Evolutionary conservation across 2,797 vertebrate species (phyloP).

Genomic region (Alectoris magna): DNA sequence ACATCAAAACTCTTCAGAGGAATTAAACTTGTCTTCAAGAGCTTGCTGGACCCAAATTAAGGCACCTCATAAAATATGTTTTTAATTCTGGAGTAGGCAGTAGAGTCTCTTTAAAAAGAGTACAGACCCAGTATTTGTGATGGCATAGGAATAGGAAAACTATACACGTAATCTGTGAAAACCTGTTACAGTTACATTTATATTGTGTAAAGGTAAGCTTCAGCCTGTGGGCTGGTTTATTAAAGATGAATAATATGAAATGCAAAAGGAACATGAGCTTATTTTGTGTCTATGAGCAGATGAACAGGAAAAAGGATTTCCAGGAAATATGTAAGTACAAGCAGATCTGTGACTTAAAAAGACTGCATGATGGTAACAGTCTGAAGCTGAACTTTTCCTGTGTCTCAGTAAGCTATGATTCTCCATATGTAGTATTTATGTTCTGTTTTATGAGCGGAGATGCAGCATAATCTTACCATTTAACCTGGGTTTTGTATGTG

Average conservation of each 20-base stretch:
- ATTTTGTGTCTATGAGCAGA: neutral
- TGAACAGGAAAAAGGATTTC: neutral
- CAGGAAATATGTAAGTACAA: neutral
- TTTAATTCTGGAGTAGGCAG: neutral
- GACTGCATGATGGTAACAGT: neutral
- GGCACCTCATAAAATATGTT: neutral
- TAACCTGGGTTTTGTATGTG: neutral
- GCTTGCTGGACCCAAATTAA: neutral
- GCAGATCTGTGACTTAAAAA: neutral
- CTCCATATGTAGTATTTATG: rapidly evolving
- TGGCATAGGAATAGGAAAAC: neutral
- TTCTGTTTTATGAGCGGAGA: neutral
- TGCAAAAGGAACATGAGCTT: neutral
- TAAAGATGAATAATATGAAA: neutral
- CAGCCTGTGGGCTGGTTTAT: neutral
- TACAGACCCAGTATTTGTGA: neutral
- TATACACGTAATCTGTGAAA: rapidly evolving
- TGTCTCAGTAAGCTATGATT: neutral
- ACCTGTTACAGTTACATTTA: no score
- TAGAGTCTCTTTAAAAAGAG: neutral
- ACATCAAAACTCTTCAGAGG: neutral
- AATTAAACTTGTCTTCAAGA: neutral
- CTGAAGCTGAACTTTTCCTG: neutral
- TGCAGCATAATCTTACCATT: neutral
- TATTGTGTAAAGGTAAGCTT: rapidly evolving